phyloP scores from a whole-genome alignment of 2,797 vertebrate species.

The Ibycter americanus region DNA sequence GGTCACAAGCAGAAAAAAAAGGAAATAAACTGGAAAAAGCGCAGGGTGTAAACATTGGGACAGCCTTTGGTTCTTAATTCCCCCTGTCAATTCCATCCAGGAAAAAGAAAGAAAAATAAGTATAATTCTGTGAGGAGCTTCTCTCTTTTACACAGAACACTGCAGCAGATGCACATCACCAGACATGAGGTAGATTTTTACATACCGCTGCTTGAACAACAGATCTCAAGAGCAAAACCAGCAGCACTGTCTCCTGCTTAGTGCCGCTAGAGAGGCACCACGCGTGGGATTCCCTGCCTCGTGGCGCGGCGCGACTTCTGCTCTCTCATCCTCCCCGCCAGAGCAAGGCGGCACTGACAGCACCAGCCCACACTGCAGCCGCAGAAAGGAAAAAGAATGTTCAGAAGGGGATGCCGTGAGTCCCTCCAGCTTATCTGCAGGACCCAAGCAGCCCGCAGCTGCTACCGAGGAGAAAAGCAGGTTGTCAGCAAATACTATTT shows the following conservation, averaged over 20 bases:
- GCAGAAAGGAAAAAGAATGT: neutral
- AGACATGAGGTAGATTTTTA: neutral
- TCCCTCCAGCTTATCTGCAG: neutral
- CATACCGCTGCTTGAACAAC: neutral
- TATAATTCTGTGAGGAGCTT: neutral
- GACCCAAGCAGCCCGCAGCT: neutral
- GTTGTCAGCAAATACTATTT: neutral
- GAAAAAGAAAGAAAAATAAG: neutral
- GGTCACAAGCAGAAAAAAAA: neutral
- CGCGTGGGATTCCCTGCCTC: neutral
- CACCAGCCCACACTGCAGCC: neutral
- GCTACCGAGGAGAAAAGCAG: neutral
- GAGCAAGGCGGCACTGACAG: neutral
- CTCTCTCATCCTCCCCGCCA: neutral
- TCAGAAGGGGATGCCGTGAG: neutral
- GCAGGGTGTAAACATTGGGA: neutral
- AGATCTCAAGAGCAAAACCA: neutral
- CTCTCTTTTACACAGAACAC: neutral
- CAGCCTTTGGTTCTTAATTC: neutral
- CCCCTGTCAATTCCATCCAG: neutral
- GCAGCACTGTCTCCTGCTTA: accelerated
- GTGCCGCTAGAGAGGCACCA: accelerated
- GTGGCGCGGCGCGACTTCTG: accelerated
- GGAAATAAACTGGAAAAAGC: neutral
- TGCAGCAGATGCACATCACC: neutral